A percentile compares a stretch with the other conserved stretches of the same genome.
Conservation (phyloP, 2,888 invertebrate genomes). For the Stomorhina lunata region DNA sequence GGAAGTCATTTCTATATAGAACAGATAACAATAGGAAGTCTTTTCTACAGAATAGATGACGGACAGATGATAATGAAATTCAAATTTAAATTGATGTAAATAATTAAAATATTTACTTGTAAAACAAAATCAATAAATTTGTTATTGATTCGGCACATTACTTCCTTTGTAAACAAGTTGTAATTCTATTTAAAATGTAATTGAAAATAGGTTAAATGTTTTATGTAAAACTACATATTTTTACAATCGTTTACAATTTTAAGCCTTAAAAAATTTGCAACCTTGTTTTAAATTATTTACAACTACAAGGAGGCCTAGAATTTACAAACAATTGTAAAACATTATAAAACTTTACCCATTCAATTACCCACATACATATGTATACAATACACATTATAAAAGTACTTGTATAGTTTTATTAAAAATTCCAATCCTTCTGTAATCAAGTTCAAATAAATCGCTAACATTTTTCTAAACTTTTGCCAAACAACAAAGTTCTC, state of each 20-base stretch:
- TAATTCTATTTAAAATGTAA: too few relatives aligned
- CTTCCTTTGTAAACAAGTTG: too few relatives aligned
- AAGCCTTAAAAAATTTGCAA: conserved; percentile 18
- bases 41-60: too few relatives aligned
- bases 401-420: conserved; percentile 8
- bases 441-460: conserved; percentile 35
- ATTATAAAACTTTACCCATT: not conserved
- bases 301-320: conserved; percentile 5
- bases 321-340: not conserved
- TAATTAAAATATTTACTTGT: too few relatives aligned
- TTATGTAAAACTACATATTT: too few relatives aligned
- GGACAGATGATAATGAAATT: too few relatives aligned
- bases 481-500: not conserved
- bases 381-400: not conserved
- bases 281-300: conserved; percentile 8
- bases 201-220: too few relatives aligned
- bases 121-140: too few relatives aligned
- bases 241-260: not conserved
- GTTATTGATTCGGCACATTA: too few relatives aligned
- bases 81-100: too few relatives aligned
- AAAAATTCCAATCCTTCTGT: conserved; percentile 8
- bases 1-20: too few relatives aligned
- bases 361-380: not conserved
- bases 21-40: too few relatives aligned
- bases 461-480: conserved; percentile 3